Conservation (phyloP, 2,797 vertebrate species). For the Microctenopoma steveboyesi region DNA sequence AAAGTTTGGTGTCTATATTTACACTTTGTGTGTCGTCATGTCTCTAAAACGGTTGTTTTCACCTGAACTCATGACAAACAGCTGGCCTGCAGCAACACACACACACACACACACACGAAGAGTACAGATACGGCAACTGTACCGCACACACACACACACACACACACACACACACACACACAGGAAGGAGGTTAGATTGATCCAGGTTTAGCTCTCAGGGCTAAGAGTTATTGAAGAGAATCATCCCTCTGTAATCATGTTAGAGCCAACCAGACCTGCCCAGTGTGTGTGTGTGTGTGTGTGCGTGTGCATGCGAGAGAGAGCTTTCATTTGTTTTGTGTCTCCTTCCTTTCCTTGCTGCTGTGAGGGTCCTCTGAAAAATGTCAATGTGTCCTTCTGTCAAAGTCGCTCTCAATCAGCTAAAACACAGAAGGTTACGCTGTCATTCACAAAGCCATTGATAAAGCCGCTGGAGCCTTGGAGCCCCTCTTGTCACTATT, state of each 20-base stretch:
- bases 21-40: conserved; percentile 23
- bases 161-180: conserved; percentile 54
- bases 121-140: conserved; percentile 16
- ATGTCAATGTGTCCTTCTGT: conserved; percentile 82
- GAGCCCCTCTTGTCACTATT: conserved; percentile 78
- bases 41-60: conserved; percentile 48
- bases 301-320: conserved; percentile 30
- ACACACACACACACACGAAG: conserved; percentile 8
- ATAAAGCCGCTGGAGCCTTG: conserved; percentile 68
- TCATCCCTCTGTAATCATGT: conserved; percentile 85
- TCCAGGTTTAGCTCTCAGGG: conserved; percentile 85
- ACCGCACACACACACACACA: conserved; percentile 39
- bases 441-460: conserved; percentile 78
- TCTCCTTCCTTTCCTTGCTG: conserved; percentile 75
- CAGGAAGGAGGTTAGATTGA: conserved; percentile 83
- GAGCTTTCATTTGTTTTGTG: conserved; percentile 73
- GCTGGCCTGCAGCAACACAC: conserved; percentile 62
- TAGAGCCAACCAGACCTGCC: conserved; percentile 82
- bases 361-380: conserved; percentile 78
- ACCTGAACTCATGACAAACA: conserved; percentile 66
- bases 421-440: conserved; percentile 79
- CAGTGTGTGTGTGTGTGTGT: conserved; percentile 43
- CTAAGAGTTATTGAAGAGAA: conserved; percentile 88
- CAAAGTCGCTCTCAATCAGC: conserved; percentile 80
- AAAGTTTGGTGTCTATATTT: conserved; percentile 1